Evolutionary conservation across 1,140 invertebrate genomes (phyloP).

Genomic region (Danaus plexippus): DNA sequence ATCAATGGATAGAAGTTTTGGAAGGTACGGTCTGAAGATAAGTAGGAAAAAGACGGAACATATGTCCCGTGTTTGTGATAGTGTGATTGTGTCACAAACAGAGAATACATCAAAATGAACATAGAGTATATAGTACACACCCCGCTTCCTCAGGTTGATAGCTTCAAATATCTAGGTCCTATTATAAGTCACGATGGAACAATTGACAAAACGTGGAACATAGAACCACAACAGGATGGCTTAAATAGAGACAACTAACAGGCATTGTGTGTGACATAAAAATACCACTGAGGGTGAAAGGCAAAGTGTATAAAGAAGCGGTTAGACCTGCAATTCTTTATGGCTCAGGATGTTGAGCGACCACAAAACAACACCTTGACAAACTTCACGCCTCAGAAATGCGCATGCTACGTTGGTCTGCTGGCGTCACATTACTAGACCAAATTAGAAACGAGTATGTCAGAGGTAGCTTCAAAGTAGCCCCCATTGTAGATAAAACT

Average conservation of each 20-base stretch:
- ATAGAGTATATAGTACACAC: background rate
- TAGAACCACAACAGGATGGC: slow-evolving; percentile 6
- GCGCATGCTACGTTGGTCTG: background rate
- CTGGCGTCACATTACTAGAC: background rate
- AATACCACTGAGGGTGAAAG: slow-evolving; percentile 3
- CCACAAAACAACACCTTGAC: background rate
- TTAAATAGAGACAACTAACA: slow-evolving; percentile 7
- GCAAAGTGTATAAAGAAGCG: background rate
- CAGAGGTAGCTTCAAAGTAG: background rate
- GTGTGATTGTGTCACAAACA: background rate
- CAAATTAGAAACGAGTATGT: background rate
- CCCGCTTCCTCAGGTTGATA: background rate
- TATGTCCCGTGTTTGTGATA: background rate
- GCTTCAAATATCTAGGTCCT: slow-evolving; percentile 2
- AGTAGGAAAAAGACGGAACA: slow-evolving; percentile 1
- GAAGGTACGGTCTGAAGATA: background rate
- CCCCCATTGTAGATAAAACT: background rate
- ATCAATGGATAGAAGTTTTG: too few species aligned
- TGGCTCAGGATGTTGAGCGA: background rate
- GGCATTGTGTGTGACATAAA: slow-evolving; percentile 8
- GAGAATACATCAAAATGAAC: too few species aligned
- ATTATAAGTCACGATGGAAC: slow-evolving; percentile 5
- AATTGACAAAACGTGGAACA: background rate
- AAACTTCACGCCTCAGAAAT: background rate
- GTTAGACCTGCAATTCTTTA: slow-evolving; percentile 3